A percentile compares a stretch with the other conserved stretches of the same genome.
Evolutionary conservation across 2,113 vertebrate species (phyloP).

Genomic region (Callorhinus ursinus): DNA sequence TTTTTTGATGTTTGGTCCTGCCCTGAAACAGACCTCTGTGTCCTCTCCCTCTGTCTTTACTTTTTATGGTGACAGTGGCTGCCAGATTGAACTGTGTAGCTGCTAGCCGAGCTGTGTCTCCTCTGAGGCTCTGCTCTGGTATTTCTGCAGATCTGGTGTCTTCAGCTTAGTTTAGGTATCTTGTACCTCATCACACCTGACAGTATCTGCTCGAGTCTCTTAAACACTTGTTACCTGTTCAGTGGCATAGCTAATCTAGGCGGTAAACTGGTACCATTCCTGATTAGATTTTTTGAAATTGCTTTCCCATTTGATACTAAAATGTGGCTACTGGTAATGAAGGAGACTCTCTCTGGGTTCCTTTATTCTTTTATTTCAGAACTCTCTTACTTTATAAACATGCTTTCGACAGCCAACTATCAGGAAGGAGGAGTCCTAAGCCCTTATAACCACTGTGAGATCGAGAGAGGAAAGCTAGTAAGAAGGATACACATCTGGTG

Average conservation of each 20-base stretch:
- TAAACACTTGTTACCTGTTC: background rate
- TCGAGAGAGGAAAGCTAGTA: background rate
- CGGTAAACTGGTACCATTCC: background rate
- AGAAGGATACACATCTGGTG: background rate
- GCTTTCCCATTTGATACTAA: background rate
- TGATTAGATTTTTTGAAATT: background rate
- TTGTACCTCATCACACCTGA: background rate
- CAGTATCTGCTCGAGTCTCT: background rate
- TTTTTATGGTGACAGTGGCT: background rate
- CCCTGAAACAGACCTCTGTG: background rate
- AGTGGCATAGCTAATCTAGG: background rate
- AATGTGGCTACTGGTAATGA: background rate
- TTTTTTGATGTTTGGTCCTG: background rate
- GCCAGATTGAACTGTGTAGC: background rate
- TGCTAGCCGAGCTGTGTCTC: background rate
- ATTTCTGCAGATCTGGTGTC: background rate
- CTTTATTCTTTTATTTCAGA: conserved; percentile 20
- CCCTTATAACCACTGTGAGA: background rate
- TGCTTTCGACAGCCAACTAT: background rate
- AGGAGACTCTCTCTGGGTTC: background rate
- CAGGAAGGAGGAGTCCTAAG: background rate
- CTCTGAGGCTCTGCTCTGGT: background rate
- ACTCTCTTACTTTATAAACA: background rate
- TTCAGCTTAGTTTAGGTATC: background rate
- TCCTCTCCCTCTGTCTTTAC: background rate